phyloP scores from a whole-genome alignment of 2,113 vertebrate species.

The Malaclemys terrapin region DNA sequence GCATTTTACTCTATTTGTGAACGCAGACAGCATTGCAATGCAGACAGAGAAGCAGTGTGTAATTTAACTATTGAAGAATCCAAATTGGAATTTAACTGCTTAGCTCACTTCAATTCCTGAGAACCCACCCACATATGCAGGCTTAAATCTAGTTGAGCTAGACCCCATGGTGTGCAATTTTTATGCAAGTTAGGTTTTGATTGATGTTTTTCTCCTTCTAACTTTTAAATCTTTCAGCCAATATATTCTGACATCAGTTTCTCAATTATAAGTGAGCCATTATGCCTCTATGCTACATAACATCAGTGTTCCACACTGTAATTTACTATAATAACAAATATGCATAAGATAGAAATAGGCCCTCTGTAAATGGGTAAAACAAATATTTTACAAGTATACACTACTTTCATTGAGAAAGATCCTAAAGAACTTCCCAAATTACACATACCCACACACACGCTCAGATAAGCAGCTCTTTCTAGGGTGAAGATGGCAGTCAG shows the following conservation, averaged over 20 bases:
- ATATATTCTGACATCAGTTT: not conserved
- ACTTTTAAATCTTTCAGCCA: fast-evolving
- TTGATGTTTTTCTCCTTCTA: not conserved
- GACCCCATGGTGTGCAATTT: not conserved
- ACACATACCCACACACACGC: not conserved
- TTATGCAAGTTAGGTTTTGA: not conserved
- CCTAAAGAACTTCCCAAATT: not conserved
- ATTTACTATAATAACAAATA: not conserved
- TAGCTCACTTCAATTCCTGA: constrained; percentile 20
- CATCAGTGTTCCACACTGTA: not conserved
- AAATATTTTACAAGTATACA: not conserved
- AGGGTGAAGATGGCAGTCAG: not conserved
- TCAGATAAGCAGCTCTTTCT: fast-evolving
- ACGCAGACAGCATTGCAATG: not conserved
- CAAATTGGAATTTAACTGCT: not conserved
- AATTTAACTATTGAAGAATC: constrained; percentile 28
- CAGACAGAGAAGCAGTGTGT: not conserved
- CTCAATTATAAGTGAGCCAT: not conserved
- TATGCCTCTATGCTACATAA: not conserved
- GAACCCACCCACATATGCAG: not conserved
- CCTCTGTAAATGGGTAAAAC: not conserved
- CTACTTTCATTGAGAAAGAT: not conserved
- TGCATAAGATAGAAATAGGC: not conserved
- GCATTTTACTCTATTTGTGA: constrained; percentile 23
- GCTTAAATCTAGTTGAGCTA: not conserved